Conservation (phyloP, 2,113 vertebrate species). For the Brachyistius frenatus region DNA sequence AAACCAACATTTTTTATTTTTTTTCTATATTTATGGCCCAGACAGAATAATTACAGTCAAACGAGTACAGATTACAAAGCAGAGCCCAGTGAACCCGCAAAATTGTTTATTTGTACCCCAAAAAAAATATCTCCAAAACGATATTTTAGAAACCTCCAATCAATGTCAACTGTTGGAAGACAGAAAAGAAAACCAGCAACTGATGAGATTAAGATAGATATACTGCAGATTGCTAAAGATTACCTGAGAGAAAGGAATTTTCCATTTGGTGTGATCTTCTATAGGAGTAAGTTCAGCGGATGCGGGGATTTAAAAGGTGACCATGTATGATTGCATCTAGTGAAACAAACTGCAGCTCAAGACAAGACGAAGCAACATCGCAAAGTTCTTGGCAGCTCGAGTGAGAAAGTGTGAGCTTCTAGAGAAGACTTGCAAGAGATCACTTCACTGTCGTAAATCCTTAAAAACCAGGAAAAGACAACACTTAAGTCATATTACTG, state of each 20-base stretch:
- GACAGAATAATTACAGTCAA: slow-evolving; percentile 42
- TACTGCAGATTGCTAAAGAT: not conserved
- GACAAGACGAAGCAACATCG: not conserved
- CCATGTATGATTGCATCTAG: not conserved
- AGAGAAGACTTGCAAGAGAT: not conserved
- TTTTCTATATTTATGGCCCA: slow-evolving; percentile 6
- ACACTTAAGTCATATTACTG: no score
- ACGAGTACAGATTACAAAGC: not conserved
- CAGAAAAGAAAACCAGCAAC: not conserved
- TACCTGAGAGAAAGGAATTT: not conserved
- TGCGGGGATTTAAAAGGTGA: not conserved
- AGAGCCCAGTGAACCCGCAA: not conserved
- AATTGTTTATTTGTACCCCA: not conserved
- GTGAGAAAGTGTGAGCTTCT: not conserved
- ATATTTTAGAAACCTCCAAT: not conserved
- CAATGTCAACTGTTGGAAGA: no score
- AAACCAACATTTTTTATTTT: slow-evolving; percentile 37
- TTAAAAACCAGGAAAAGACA: no score
- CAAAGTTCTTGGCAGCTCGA: not conserved
- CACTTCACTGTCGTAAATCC: no score
- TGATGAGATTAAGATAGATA: not conserved
- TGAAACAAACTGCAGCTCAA: not conserved
- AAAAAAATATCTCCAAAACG: no score
- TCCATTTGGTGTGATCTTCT: not conserved
- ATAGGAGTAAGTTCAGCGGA: not conserved